Evolutionary conservation across 2,888 invertebrate genomes (phyloP), one percentile per base, ranked within the genome.

Genomic region (Amiota communis): DNA sequence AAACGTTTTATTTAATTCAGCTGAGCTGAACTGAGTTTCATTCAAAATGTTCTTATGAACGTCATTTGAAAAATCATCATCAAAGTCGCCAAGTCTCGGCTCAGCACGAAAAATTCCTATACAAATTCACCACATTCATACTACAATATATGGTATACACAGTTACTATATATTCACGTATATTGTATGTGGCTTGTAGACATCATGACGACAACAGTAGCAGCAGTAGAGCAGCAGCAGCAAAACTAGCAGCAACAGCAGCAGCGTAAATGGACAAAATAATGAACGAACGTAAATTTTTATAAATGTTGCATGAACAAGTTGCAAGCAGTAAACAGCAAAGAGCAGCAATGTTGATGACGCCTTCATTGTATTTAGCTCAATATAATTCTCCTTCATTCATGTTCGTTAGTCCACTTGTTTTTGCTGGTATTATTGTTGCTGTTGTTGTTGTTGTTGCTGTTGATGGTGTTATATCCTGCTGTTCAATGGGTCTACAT

Each of bases 381-480:
- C 77, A 77, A 76, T 82, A 36, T n/a, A 70, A 74, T 85, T 85
- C 83, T 83, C 84, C 83, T 83, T 81, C 85, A 83, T 83, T 83
- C 83, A 83, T 85, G 78, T 78, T 78, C 75, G 78, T 64, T 72
- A n/a, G n/a, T n/a, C n/a, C n/a, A n/a, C n/a, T n/a, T n/a, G n/a
- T n/a, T n/a, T 2, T 36, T 36, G 36, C 36, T 36, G 36, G 36
- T 36, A 6, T 36, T 20, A 63, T 63, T 70, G 36, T 36, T 20
- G 65, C 65, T 53, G 63, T 69, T 48, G 48, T 48, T 36, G 47
- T 51, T 13, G 11, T 36, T 51, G 59, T 15, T 20, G 59, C 12
- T 17, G 12, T 20, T 59, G 10, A 53, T 15, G 53, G 8, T 2
- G 53, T 48, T 12, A 12, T 59, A 17, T 48, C 48, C 48, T 65